These are phyloP conservation scores for Nasalis larvatus DNA, from an alignment of 2,113 vertebrate genomes.

Conservation along the genomic window DNA sequence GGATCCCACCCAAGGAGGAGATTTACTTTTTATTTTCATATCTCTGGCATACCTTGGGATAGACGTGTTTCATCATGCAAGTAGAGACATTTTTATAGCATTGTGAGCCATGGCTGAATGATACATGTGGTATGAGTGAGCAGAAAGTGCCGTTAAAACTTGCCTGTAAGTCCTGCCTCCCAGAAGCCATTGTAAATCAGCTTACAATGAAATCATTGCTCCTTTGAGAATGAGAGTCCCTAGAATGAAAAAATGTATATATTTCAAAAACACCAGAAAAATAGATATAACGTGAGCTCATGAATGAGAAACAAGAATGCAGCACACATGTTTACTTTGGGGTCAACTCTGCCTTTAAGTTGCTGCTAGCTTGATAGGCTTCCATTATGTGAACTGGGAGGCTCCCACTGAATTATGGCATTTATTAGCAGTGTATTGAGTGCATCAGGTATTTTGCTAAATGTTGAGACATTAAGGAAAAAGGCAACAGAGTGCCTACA, in stretches of 20 bases:
- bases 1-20: slow-evolving; percentile 75
- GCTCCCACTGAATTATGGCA: neutral
- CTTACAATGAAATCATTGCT: neutral
- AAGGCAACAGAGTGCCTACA: neutral
- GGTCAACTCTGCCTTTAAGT: neutral
- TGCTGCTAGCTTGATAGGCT: neutral
- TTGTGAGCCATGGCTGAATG: slow-evolving; percentile 16
- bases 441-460: neutral
- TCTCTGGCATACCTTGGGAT: slow-evolving; percentile 51
- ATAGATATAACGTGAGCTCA: neutral
- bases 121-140: neutral
- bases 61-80: slow-evolving; percentile 46
- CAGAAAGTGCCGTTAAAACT: slow-evolving; percentile 19
- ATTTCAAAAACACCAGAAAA: neutral
- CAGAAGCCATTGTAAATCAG: slow-evolving; percentile 36
- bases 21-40: slow-evolving; percentile 74
- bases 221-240: slow-evolving; percentile 20
- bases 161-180: slow-evolving; percentile 36
- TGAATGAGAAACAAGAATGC: slow-evolving; percentile 30
- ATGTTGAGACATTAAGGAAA: neutral
- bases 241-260: neutral
- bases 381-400: neutral
- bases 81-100: slow-evolving; percentile 56
- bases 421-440: neutral
- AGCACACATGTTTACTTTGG: neutral